Evolutionary conservation across 2,888 invertebrate species (phyloP).

Genomic region (Cotesia congregata): DNA sequence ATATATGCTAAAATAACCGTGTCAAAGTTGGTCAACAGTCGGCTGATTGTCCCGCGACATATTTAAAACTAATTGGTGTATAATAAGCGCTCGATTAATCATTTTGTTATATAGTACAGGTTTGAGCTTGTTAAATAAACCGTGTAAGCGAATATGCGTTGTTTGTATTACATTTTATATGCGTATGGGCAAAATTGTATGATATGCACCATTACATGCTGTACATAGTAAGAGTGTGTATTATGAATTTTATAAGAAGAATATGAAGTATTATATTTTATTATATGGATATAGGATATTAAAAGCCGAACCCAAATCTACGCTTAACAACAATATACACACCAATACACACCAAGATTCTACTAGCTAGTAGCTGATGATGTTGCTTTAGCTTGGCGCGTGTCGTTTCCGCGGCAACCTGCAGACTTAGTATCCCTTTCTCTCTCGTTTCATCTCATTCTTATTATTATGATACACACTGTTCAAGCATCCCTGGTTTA

Average conservation of each 20-base stretch:
- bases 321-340: not conserved
- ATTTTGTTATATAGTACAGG: slow-evolving; percentile 3
- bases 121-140: slow-evolving; percentile 3
- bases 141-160: not conserved
- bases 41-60: slow-evolving; percentile 19
- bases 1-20: slow-evolving; percentile 20
- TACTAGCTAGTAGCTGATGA: too few relatives aligned
- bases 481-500: not conserved
- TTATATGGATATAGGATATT: not conserved
- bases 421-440: slow-evolving; percentile 39
- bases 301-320: not conserved
- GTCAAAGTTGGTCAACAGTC: slow-evolving; percentile 14
- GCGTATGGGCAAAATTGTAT: not conserved
- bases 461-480: slow-evolving; percentile 12
- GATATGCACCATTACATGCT: not conserved
- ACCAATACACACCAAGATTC: too few relatives aligned
- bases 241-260: not conserved
- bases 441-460: slow-evolving; percentile 17
- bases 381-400: slow-evolving; percentile 44
- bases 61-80: slow-evolving; percentile 19
- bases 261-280: slow-evolving; percentile 6
- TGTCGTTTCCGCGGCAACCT: slow-evolving; percentile 60
- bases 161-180: not conserved
- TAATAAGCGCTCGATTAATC: slow-evolving; percentile 24
- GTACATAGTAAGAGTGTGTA: not conserved